Conservation (phyloP, 2,888 invertebrate species). For the Sinotaia quadrata region DNA sequence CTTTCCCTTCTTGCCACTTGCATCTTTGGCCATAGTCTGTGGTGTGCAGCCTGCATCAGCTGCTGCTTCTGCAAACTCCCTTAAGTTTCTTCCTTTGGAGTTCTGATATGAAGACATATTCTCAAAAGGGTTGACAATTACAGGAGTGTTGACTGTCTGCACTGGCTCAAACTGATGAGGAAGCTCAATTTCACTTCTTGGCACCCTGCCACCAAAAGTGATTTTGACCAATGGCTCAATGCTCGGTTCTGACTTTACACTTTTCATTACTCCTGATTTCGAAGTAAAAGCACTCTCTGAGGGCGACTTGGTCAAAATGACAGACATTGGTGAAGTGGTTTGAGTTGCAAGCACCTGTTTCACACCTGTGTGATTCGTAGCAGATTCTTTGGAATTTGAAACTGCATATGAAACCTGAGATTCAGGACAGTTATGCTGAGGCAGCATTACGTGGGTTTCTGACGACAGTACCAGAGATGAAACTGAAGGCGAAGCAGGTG, state of each 20-base stretch:
- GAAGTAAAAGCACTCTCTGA: background rate
- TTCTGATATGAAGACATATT: slow-evolving; percentile 40
- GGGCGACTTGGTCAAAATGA: background rate
- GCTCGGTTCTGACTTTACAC: background rate
- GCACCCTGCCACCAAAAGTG: slow-evolving; percentile 13
- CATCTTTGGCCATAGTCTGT: slow-evolving; percentile 45
- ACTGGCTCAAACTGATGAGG: slow-evolving; percentile 13
- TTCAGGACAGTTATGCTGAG: too few species aligned
- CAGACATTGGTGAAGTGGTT: background rate
- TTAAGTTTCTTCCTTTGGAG: slow-evolving; percentile 32
- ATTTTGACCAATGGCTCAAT: slow-evolving; percentile 39
- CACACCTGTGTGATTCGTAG: background rate
- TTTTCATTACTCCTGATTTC: background rate
- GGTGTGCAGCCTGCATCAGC: slow-evolving; percentile 50
- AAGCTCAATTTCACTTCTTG: background rate
- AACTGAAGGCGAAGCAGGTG: too few species aligned
- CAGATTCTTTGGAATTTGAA: background rate
- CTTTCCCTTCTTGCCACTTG: slow-evolving; percentile 44
- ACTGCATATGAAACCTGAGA: background rate
- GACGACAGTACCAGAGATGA: too few species aligned
- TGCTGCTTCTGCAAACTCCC: slow-evolving; percentile 36
- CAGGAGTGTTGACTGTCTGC: slow-evolving; percentile 45
- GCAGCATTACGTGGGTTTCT: too few species aligned
- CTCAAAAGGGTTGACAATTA: slow-evolving; percentile 65
- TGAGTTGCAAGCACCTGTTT: background rate